Conservation (phyloP, 2,797 vertebrate genomes). For the Gymnopithys bicolor region DNA sequence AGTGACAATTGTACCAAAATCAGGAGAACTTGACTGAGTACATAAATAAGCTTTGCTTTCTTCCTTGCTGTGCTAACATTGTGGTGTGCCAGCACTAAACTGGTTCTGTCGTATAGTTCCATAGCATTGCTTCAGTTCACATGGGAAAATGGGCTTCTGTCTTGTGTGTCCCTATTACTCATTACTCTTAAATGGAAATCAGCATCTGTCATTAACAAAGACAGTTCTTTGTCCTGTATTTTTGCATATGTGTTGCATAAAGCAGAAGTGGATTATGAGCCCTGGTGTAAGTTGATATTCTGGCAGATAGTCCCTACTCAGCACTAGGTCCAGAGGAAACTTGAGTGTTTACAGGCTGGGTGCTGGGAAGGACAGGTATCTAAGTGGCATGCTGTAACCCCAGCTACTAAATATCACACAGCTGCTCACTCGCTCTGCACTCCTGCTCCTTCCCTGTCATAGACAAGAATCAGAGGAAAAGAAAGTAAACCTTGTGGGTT, state of each 20-base stretch:
- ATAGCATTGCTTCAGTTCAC: background rate
- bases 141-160: background rate
- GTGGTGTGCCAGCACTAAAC: background rate
- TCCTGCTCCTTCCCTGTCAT: background rate
- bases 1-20: background rate
- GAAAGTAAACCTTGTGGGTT: background rate
- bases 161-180: background rate
- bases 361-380: background rate
- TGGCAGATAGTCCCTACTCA: background rate
- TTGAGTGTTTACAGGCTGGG: background rate
- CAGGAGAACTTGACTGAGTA: background rate
- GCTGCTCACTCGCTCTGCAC: background rate
- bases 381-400: accelerated
- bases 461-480: background rate
- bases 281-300: background rate
- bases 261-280: background rate
- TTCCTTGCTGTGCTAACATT: background rate
- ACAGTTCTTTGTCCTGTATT: background rate
- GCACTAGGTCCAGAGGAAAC: background rate
- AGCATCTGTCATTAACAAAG: background rate
- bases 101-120: accelerated
- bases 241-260: background rate
- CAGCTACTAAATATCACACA: accelerated
- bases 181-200: background rate
- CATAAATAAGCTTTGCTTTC: background rate